Conservation (phyloP, 1,140 invertebrate genomes). For the Geopemphigus sp. region DNA sequence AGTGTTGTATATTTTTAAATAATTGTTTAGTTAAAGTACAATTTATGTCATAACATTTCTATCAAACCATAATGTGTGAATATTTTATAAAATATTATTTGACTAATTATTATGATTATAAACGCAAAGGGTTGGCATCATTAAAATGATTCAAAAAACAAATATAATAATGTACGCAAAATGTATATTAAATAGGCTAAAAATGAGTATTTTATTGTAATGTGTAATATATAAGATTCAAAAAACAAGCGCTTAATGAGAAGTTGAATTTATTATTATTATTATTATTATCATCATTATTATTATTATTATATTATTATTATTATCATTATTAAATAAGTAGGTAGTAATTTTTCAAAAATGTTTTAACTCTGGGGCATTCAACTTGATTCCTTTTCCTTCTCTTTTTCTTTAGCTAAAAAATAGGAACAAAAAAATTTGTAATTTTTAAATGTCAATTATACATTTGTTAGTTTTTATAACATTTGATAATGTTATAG, state of each 20-base stretch:
- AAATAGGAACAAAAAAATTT: neutral
- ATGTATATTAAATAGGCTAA: conserved; percentile 37
- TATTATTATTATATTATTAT: neutral
- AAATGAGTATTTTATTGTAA: conserved; percentile 15
- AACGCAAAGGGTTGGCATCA: neutral
- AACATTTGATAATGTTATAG: neutral
- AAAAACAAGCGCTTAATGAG: conserved; percentile 34
- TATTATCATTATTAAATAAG: conserved; percentile 43
- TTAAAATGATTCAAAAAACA: conserved; percentile 18
- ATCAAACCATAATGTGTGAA: neutral
- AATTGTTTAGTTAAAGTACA: conserved; percentile 13
- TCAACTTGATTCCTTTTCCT: conserved; percentile 44
- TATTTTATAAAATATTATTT: conserved; percentile 25
- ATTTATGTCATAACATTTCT: conserved; percentile 24
- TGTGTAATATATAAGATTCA: conserved; percentile 3
- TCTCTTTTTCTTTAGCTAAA: conserved; percentile 44
- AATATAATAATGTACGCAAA: no score
- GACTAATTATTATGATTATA: conserved; percentile 10
- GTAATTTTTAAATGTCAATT: neutral
- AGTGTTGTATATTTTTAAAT: conserved; percentile 6
- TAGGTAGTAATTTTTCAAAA: conserved; percentile 34
- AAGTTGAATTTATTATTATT: conserved; percentile 29
- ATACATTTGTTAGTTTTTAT: no score
- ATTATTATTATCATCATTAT: conserved; percentile 5
- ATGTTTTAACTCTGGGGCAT: conserved; percentile 24